Base-by-base conservation (phyloP, 2,113 vertebrate species). In the Halcyon senegalensis region DNA sequence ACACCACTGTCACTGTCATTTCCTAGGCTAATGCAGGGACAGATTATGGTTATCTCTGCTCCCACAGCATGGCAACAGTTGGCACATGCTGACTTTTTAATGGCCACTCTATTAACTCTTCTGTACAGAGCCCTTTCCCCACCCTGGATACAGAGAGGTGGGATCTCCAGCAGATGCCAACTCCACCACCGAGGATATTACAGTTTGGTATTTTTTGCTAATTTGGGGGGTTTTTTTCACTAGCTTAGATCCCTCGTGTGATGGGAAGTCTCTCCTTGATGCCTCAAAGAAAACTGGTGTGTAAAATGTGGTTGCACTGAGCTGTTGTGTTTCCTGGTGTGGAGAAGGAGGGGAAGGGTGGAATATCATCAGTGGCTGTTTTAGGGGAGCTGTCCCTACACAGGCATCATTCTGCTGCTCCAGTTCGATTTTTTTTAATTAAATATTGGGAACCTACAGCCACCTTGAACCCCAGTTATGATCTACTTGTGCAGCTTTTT, bases 321-420 rank as follows among this genome's bases (percentile, higher is more conserved):
- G 50, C 46, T 55, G 2, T 70, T 70, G 27, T 39, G 39, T 25
- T 58, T 44, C 24, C 46, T 24, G 5, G 9, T 3, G 81, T 10
- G 4, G 16, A 6, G n/a, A 25, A 39, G 33, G 46, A 60, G 39
- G 10, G 33, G 41, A 55, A 21, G 64, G 53, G 30, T 15, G 46
- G 72, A 37, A 20, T 35, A 6, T 1, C 5, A 35, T 12, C 44
- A 11, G 1, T 5, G 55, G 14, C 16, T 7, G 0, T 4, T 15
- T 17, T 30, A 18, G 64, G 31, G 66, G 43, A 13, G 15, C 20
- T 15, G 66, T 41, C 44, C 13, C 1, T 5, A 0, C 64, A 18
- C 18, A 4, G 62, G 31, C 30, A 21, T 30, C 4, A 0, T 35
- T 77, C 48, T 59, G 58, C 64, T 58, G 0, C 59, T 73, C 37